Base-by-base conservation (phyloP, 1,140 invertebrate genomes). In the Phocides pigmalion region DNA sequence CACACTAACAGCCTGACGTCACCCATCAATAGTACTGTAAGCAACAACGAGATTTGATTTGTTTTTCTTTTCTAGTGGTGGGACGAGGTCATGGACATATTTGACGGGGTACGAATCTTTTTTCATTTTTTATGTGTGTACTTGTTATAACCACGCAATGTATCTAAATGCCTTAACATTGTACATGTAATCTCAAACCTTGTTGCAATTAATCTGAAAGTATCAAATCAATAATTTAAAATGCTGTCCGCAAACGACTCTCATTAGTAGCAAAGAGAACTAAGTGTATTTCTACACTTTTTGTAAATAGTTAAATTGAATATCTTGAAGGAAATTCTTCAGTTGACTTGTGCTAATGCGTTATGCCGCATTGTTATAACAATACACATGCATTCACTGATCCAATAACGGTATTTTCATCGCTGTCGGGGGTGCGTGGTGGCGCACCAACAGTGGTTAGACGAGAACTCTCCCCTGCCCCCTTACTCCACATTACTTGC, bases 1-100 rank as follows among this genome's bases (percentile, higher is more conserved):
- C 56, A 61, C 54, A 71, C 71, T 82, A 81, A 82, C 71, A 64
- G 70, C 70, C 62, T 76, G 64, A 67, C 59, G 42, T 68, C 59
- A 58, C 66, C 47, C 47, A 63, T 63, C 41, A 47, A 37, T 68
- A 67, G 51, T 62, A 50, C 15, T 25, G 20, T 49, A 58, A 74
- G 61, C 70, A 80, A 71, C 76, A 73, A 76, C 66, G 72, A 79
- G 71, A 72, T 71, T 84, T 82, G 75, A 92, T 89, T 86, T 91
- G 93, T 93, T 84, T 92, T 94, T 93, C 93, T 94, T 94, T 97
- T 96, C 93, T 96, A 97, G 96, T 97, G 96, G 96, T 97, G 96
- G 96, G 96, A 97, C 94, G 96, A 97, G 94, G 95, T 97, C 93
- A 96, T 97, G 95, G 96, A 97, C 93, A 97, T 97, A 93, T 97